Evolutionary conservation across 2,113 vertebrate species (phyloP).

Genomic region (Marcusenius ussheri): DNA sequence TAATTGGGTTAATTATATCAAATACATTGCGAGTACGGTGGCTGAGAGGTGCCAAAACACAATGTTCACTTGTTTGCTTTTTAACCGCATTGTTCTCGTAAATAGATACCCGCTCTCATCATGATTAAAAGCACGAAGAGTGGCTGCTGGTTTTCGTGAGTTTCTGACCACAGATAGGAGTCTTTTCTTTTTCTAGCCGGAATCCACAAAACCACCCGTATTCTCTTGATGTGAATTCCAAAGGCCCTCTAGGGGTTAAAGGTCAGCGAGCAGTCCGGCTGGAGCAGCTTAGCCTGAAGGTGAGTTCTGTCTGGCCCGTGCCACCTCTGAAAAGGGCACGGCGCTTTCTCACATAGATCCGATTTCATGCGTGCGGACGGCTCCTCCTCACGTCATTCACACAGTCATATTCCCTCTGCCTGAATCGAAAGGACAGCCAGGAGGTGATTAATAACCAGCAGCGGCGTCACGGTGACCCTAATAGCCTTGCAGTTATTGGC

Average conservation of each 20-base stretch:
- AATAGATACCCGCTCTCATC: neutral
- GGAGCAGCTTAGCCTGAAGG: slow-evolving; percentile 10
- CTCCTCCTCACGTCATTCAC: neutral
- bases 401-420: neutral
- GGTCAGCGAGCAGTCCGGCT: neutral
- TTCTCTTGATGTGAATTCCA: slow-evolving; percentile 5
- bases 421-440: neutral
- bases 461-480: neutral
- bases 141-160: neutral
- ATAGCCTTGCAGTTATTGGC: neutral
- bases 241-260: slow-evolving; percentile 1
- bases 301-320: neutral
- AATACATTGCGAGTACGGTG: neutral
- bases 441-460: neutral
- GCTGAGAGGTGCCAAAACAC: slow-evolving; percentile 15
- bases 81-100: neutral
- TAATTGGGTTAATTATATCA: slow-evolving; percentile 15
- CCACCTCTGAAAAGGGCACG: neutral
- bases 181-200: neutral
- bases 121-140: slow-evolving; percentile 4
- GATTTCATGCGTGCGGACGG: neutral
- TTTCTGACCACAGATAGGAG: neutral
- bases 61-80: slow-evolving; percentile 1
- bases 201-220: neutral
- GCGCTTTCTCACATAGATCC: slow-evolving; percentile 8